These are phyloP conservation scores for Apamea epomidion DNA, from an alignment of 2,888 invertebrate species.

Conservation along the genomic window DNA sequence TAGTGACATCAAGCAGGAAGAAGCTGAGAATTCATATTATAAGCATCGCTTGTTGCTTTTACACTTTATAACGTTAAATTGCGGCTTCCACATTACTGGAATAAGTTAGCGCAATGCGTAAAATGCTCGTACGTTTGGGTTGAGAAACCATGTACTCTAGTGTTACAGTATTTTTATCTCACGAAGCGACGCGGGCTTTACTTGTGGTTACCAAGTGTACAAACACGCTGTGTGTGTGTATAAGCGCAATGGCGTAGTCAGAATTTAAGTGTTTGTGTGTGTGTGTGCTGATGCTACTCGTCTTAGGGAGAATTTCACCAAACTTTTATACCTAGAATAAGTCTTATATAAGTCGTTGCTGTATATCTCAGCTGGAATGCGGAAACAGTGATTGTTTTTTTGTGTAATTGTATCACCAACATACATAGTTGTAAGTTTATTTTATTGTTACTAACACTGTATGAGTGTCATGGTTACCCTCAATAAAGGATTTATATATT, in stretches of 20 bases:
- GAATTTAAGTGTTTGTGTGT: neutral
- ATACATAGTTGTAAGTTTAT: no score
- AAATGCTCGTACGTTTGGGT: constrained; percentile 36
- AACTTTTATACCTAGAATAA: no score
- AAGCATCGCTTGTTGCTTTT: constrained; percentile 57
- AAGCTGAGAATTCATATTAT: constrained; percentile 53
- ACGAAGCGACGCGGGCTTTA: neutral
- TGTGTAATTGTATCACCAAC: no score
- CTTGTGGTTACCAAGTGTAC: neutral
- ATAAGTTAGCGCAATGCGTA: constrained; percentile 66
- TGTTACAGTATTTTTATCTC: neutral
- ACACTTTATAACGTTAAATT: constrained; percentile 44
- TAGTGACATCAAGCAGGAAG: constrained; percentile 36
- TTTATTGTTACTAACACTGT: no score
- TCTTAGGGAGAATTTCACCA: neutral
- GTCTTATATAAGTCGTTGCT: no score
- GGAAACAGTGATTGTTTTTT: no score
- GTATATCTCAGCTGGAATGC: no score
- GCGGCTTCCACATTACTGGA: constrained; percentile 52
- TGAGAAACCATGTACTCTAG: constrained; percentile 15
- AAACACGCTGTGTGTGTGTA: neutral
- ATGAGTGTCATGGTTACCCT: no score
- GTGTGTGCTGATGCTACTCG: neutral
- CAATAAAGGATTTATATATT: no score
- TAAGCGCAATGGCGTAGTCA: neutral